phyloP scores from a whole-genome alignment of 2,113 vertebrate species.

The Ariopsis seemanni region DNA sequence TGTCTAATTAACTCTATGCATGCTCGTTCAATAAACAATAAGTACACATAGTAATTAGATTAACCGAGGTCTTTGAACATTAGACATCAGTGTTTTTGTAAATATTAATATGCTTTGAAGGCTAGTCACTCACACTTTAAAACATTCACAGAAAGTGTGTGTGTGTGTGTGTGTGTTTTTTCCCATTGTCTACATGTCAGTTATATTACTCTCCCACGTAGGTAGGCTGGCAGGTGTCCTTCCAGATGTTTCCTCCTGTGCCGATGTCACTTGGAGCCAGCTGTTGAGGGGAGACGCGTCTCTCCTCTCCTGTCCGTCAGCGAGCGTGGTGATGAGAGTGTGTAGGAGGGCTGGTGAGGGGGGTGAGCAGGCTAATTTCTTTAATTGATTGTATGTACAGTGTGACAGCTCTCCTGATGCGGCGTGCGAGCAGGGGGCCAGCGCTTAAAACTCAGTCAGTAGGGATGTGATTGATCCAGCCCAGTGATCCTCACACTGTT shows the following conservation, averaged over 20 bases:
- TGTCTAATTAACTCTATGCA: constrained; percentile 26
- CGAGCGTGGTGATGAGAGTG: constrained; percentile 50
- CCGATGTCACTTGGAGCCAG: constrained; percentile 49
- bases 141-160: background rate
- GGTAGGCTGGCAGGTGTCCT: constrained; percentile 55
- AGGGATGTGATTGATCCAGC: constrained; percentile 64
- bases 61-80: background rate
- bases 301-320: constrained; percentile 60
- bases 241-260: constrained; percentile 57
- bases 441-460: constrained; percentile 57
- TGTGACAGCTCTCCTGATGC: constrained; percentile 74
- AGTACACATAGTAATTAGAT: constrained; percentile 26
- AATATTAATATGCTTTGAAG: constrained; percentile 30
- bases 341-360: constrained; percentile 24
- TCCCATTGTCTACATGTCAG: constrained; percentile 22
- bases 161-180: background rate
- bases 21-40: constrained; percentile 22
- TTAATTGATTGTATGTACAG: constrained; percentile 77
- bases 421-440: constrained; percentile 60
- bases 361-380: constrained; percentile 73
- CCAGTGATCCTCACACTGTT: constrained; percentile 65
- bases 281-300: constrained; percentile 50
- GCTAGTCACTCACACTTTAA: constrained; percentile 20
- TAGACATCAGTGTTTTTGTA: constrained; percentile 8
- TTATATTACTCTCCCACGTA: constrained; percentile 27